These are phyloP conservation scores for Drosophila repleta DNA, from an alignment of 1,140 invertebrate species.

Conservation along the genomic window DNA sequence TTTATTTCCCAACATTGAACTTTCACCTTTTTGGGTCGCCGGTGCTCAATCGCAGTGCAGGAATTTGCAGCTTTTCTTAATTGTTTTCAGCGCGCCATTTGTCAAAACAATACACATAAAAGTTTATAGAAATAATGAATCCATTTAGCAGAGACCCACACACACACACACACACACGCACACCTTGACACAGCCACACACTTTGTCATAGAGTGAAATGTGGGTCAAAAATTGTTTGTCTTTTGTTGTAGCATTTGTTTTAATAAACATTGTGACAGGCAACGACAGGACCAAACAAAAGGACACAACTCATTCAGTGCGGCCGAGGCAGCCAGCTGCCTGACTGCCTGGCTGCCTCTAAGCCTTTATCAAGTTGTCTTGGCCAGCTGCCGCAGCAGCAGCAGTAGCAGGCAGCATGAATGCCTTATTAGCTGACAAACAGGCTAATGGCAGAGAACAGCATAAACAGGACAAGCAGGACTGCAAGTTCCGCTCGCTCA, in stretches of 20 bases:
- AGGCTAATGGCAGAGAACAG: conserved; percentile 11
- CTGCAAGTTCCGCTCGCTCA: conserved; percentile 5
- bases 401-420: conserved; percentile 26
- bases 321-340: conserved; percentile 18
- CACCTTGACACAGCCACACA: conserved; percentile 24
- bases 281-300: conserved; percentile 40
- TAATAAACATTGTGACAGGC: conserved; percentile 80
- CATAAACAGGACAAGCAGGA: background rate
- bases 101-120: conserved; percentile 36
- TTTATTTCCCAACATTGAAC: conserved; percentile 58
- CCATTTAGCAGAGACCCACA: conserved; percentile 58
- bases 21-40: conserved; percentile 43
- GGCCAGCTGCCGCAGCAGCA: conserved; percentile 6
- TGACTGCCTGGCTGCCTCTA: conserved; percentile 6
- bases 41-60: conserved; percentile 4
- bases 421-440: conserved; percentile 77
- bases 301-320: conserved; percentile 41
- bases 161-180: conserved; percentile 38
- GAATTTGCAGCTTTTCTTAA: conserved; percentile 44
- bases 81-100: conserved; percentile 55
- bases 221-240: conserved; percentile 71
- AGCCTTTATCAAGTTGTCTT: conserved; percentile 75
- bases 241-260: conserved; percentile 76
- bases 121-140: conserved; percentile 78
- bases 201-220: conserved; percentile 36